Evolutionary conservation across 2,113 vertebrate genomes (phyloP), one percentile per base, ranked within the genome.

Genomic region (Stigmatopora argus): DNA sequence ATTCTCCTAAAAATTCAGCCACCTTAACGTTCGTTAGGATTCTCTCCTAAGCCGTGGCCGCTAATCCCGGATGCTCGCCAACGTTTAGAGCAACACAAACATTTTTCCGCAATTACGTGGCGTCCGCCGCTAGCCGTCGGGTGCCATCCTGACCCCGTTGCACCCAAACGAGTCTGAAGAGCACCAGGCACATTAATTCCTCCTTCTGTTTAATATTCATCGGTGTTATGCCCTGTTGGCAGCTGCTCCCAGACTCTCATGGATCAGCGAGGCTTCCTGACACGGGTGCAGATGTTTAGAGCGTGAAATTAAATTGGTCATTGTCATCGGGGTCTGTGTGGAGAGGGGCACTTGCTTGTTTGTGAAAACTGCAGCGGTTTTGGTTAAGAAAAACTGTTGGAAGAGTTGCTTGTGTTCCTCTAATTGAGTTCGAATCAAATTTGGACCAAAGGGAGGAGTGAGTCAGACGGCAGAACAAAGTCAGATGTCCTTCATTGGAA

Each of bases 371-470:
- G 47, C 26, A 49, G 19, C 56, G 3, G 12, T 61, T 65, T 59
- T 51, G 52, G 53, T 64, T 51, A 56, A 7, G 57, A 66, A 65
- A 15, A 57, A 70, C 78, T 69, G 59, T 61, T 61, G 59, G 62
- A 35, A 74, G 82, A 79, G 86, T 87, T 90, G 82, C 92, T 90
- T 89, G 77, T 67, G 62, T 83, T 83, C 59, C 78, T 77, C 85
- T 91, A 93, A 94, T 94, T 92, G 83, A 88, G 79, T 90, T 89
- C 87, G 92, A 93, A 95, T 93, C 93, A 89, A 90, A 94, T 93
- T 92, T 88, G 84, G 89, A 88, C 88, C 86, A 90, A 88, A 87
- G 83, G 73, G 53, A 70, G 77, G 74, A 60, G 81, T 64, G 10
- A 12, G 31, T 66, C 45, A 67, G 82, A 78, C 74, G 75, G 66